Conservation (phyloP, 2,113 vertebrate genomes). For the Anolis sagrei region DNA sequence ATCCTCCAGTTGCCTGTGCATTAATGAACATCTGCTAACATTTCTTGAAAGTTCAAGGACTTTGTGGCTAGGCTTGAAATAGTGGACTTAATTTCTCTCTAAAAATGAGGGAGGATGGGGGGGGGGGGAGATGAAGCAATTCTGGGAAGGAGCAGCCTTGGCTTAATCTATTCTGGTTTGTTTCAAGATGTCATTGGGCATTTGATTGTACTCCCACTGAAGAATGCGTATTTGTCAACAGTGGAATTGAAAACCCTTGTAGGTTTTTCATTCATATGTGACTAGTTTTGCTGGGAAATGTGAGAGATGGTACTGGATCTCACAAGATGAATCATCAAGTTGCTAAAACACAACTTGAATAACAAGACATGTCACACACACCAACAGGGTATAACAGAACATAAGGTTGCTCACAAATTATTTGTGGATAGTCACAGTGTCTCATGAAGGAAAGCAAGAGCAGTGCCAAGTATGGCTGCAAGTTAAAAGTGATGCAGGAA, state of each 20-base stretch:
- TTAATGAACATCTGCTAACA: slow-evolving; percentile 78
- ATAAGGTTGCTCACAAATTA: too few relatives aligned
- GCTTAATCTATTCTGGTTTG: not conserved
- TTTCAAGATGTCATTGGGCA: not conserved
- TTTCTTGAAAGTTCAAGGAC: slow-evolving; percentile 75
- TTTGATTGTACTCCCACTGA: not conserved
- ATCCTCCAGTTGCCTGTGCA: slow-evolving; percentile 55
- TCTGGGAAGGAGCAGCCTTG: not conserved
- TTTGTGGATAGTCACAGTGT: too few relatives aligned
- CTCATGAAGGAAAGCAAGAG: too few relatives aligned
- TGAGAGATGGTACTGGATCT: not conserved
- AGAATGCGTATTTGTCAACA: not conserved
- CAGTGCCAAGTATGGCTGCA: too few relatives aligned
- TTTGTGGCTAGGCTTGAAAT: slow-evolving; percentile 44
- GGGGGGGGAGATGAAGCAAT: not conserved
- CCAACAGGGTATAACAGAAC: too few relatives aligned
- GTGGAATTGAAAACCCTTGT: not conserved
- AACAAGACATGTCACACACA: not conserved
- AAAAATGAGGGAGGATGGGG: not conserved
- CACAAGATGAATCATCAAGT: not conserved
- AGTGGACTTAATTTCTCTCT: slow-evolving; percentile 39
- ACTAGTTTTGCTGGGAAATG: not conserved
- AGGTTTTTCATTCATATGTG: not conserved
- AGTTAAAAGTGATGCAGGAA: too few relatives aligned
- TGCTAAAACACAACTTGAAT: too few relatives aligned